Conservation (phyloP, 1,140 invertebrate genomes). For the Sitodiplosis mosellana region DNA sequence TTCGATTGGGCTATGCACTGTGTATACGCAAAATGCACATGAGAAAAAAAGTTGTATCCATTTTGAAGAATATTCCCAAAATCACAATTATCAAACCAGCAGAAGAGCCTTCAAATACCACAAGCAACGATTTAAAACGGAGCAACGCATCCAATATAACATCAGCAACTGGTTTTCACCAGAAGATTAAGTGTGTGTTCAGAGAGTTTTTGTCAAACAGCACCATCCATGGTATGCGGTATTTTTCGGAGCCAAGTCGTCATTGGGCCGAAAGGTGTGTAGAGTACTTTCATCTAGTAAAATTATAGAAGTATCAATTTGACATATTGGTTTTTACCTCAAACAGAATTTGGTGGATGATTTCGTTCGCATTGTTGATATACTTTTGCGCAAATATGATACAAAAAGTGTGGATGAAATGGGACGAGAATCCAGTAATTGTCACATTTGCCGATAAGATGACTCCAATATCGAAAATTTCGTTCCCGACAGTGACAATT, state of each 20-base stretch:
- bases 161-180: no score
- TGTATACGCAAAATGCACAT: no score
- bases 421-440: constrained; percentile 33
- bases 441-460: constrained; percentile 34
- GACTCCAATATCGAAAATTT: constrained; percentile 28
- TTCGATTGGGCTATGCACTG: constrained; percentile 21
- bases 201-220: no score
- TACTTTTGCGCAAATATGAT: constrained; percentile 27
- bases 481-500: constrained; percentile 1
- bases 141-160: no score
- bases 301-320: not conserved
- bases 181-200: no score
- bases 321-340: constrained; percentile 2
- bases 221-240: no score
- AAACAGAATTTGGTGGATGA: constrained; percentile 30
- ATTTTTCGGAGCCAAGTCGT: no score
- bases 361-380: constrained; percentile 27
- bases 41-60: no score
- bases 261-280: not conserved
- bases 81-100: no score
- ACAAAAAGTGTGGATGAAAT: constrained; percentile 30
- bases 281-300: not conserved
- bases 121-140: no score
- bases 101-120: no score
- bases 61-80: no score